Evolutionary conservation across 2,797 vertebrate species (phyloP).

Genomic region (Pogonophryne albipinna): DNA sequence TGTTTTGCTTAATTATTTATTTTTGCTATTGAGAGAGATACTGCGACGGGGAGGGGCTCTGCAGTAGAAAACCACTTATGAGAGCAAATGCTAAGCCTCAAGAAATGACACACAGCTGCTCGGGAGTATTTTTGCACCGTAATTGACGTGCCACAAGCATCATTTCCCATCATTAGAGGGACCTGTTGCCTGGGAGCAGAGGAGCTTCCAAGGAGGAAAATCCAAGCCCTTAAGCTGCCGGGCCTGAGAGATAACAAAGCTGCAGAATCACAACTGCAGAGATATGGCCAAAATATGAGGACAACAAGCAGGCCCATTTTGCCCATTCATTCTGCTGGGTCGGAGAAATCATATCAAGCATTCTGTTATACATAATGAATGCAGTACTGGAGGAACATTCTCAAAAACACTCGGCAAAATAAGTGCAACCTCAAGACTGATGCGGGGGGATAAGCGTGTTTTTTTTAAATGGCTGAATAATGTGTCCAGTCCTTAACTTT

Average conservation of each 20-base stretch:
- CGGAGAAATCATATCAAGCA: conserved; percentile 50
- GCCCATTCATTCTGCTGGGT: conserved; percentile 48
- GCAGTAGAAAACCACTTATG: conserved; percentile 34
- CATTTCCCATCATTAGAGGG: conserved; percentile 74
- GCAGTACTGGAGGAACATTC: conserved; percentile 47
- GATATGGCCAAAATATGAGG: conserved; percentile 51
- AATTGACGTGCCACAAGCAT: conserved; percentile 69
- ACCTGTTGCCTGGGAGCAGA: conserved; percentile 70
- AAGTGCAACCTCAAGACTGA: conserved; percentile 46
- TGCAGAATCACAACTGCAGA: conserved; percentile 41
- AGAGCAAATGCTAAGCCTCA: conserved; percentile 51
- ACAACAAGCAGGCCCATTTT: conserved; percentile 56
- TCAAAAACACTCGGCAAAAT: conserved; percentile 41
- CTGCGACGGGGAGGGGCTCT: conserved; percentile 24
- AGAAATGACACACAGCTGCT: conserved; percentile 60
- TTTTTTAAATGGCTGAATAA: conserved; percentile 34
- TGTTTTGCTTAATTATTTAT: conserved; percentile 32
- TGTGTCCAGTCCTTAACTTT: background rate
- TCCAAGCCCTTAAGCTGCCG: conserved; percentile 57
- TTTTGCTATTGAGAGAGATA: conserved; percentile 30
- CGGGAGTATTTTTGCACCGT: conserved; percentile 54
- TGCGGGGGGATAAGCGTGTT: conserved; percentile 37
- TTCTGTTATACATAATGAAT: conserved; percentile 64
- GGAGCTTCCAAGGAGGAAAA: conserved; percentile 57
- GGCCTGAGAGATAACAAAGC: conserved; percentile 56